Evolutionary conservation across 2,888 invertebrate species (phyloP), one percentile per base, ranked within the genome.

Genomic region (Ichneumon xanthorius): DNA sequence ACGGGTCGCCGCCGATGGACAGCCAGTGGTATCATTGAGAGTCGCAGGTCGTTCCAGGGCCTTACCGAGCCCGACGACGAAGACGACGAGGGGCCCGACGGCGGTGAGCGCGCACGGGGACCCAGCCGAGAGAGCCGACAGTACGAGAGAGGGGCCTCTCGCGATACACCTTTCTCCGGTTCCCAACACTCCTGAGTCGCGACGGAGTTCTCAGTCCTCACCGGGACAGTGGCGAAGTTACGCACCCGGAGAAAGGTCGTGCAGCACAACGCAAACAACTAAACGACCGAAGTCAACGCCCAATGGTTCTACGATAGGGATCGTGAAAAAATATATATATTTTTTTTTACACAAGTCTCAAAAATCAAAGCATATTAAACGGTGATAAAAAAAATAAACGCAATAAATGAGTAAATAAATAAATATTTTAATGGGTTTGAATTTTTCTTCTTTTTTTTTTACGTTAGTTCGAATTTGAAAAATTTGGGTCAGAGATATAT

Each of bases 141-240:
- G 73, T 22, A 45, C 45, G 79, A 83, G 86, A 83, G 86, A 86
- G 86, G 83, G 80, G 77, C 77, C 71, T 77, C 82, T 72, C 78
- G 48, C 72, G 86, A 80, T 87, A 90, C 90, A 92, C 92, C 92
- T 92, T 92, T 92, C 92, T 92, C 92, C 90, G 88, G 90, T 91
- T 89, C 90, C 89, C 89, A 88, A 90, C 87, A 91, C 89, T 87
- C 90, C 88, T 87, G 85, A 87, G 88, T 88, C 88, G 87, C 87
- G 88, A 88, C 89, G 87, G 89, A 89, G 78, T 90, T 89, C 88
- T 91, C 92, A 92, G 92, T 92, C 90, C 92, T 91, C 92, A 90
- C 86, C 91, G 92, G 91, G 91, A 90, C 91, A 91, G 91, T 90
- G 91, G 89, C 90, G 90, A 92, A 91, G 92, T 92, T 91, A 90